These are phyloP conservation scores for Coendou prehensilis DNA, from an alignment of 2,797 vertebrate genomes.

Conservation along the genomic window DNA sequence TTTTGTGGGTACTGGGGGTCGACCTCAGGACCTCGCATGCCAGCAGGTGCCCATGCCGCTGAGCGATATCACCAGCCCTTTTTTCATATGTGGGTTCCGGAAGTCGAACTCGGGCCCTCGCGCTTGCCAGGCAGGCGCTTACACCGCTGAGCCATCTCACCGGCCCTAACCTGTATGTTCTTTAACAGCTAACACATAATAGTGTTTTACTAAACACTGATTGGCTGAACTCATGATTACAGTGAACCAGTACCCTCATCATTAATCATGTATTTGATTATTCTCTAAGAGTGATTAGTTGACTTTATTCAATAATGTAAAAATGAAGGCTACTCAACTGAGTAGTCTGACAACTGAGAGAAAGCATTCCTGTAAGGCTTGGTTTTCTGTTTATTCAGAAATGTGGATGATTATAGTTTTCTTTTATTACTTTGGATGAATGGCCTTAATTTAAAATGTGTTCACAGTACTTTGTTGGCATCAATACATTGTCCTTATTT, in stretches of 20 bases:
- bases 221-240: background rate
- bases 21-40: too few species aligned
- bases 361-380: constrained; percentile 18
- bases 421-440: constrained; percentile 34
- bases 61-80: too few species aligned
- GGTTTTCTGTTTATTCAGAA: constrained; percentile 55
- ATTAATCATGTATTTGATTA: constrained; percentile 56
- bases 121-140: too few species aligned
- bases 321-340: background rate
- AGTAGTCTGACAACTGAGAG: constrained; percentile 27
- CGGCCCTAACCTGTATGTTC: background rate
- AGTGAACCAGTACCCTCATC: background rate
- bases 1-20: too few species aligned
- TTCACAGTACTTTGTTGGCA: background rate
- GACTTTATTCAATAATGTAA: constrained; percentile 47
- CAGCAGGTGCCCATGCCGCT: too few species aligned
- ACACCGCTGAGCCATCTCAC: too few species aligned
- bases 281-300: constrained; percentile 35
- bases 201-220: background rate
- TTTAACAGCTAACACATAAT: background rate
- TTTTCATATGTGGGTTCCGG: too few species aligned
- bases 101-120: too few species aligned
- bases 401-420: background rate
- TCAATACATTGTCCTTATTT: constrained; percentile 24
- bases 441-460: constrained; percentile 59